Evolutionary conservation across 2,797 vertebrate species (phyloP), one percentile per base, ranked within the genome.

Genomic region (Chrysolophus pictus): DNA sequence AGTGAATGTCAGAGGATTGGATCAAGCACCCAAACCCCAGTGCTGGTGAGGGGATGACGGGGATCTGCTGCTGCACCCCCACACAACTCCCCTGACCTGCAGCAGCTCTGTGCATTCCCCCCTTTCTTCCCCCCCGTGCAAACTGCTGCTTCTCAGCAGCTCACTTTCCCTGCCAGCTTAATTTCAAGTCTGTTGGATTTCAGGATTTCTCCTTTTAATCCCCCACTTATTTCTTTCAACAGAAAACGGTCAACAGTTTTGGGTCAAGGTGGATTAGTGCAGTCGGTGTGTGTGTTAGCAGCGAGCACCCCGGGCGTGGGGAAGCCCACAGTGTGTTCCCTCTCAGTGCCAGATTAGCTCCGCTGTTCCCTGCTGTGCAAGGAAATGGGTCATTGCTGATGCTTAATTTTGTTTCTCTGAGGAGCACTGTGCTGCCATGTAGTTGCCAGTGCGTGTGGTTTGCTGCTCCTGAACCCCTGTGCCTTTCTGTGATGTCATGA

Each of bases 161-260:
- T 88, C 0, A 0, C 41, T 87, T 85, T 56, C 81, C 81, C 63
- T 64, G 65, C 76, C 41, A 46, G 37, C 91, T 95, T 83, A 90
- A 93, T 91, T 95, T 93, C 78, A 92, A 84, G 53, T 73, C 88
- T 59, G 42, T 7, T 72, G 87, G 78, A 90, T 93, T 94, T 92
- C 78, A 79, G 71, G 49, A 60, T 79, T 79, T 62, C 37, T 92
- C 24, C 60, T 91, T 81, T 87, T 92, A 90, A 94, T 95, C 91
- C 81, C 73, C 49, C 67, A 53, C 68, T 91, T 92, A 79, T 59
- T 94, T 86, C 77, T 91, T 89, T 70, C 91, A 84, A 78, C 83
- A 88, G 67, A 91, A 91, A 96, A 73, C 2, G 68, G 88, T 67
- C 80, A 78, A 53, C 65, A 5, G 6, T 56, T 90, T 68, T 39